Percentiles rank a stretch among this genome's conserved stretches.
phyloP scores from a whole-genome alignment of 2,113 vertebrate genomes.

The Elaphurus davidianus region DNA sequence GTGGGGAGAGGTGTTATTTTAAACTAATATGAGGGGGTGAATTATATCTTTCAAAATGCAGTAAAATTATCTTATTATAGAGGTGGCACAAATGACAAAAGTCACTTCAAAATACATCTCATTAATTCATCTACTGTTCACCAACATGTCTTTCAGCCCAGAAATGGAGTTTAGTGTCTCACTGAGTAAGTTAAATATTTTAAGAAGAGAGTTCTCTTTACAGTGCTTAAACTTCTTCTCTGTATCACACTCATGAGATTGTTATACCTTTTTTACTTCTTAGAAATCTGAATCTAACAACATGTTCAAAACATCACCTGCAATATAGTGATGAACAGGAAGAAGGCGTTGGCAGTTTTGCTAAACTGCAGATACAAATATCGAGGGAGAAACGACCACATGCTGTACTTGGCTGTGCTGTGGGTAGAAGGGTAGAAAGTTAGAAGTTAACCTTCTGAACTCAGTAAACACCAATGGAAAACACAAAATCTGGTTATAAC shows the following conservation, averaged over 20 bases:
- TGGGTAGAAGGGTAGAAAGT: neutral
- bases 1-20: neutral
- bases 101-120: neutral
- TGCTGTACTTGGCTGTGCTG: conserved; percentile 39
- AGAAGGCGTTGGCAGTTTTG: conserved; percentile 44
- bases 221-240: neutral
- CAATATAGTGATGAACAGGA: conserved; percentile 41
- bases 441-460: neutral
- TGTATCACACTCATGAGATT: neutral
- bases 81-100: neutral
- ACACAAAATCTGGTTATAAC: neutral
- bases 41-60: neutral
- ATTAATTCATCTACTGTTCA: neutral
- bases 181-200: neutral
- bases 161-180: neutral
- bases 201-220: neutral
- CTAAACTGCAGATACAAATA: conserved; percentile 38
- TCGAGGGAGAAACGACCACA: conserved; percentile 19
- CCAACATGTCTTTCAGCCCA: neutral
- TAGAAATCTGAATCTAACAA: neutral
- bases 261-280: neutral
- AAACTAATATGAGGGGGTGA: neutral
- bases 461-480: neutral
- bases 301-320: conserved; percentile 13
- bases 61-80: neutral